A percentile compares a stretch with the other conserved stretches of the same genome.
These are phyloP conservation scores for Menura novaehollandiae DNA, from an alignment of 2,113 vertebrate species.

Conservation along the genomic window DNA sequence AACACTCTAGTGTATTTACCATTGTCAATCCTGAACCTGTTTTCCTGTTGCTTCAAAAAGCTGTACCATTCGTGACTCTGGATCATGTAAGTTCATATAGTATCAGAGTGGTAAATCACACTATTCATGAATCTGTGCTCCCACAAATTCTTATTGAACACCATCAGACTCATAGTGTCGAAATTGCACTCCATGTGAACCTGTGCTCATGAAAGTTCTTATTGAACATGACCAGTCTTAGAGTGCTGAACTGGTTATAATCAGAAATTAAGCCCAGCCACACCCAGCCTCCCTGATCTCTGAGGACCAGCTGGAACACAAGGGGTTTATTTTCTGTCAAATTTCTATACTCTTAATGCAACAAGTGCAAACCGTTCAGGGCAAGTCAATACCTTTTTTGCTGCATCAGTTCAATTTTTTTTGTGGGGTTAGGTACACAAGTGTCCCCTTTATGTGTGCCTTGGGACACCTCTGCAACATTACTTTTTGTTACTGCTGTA, in stretches of 20 bases:
- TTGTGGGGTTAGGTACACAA: not conserved
- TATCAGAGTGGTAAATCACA: not conserved
- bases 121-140: not conserved
- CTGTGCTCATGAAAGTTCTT: not conserved
- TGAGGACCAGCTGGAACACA: not conserved
- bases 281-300: not conserved
- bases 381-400: not conserved
- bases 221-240: not conserved
- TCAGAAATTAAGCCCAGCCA: not conserved
- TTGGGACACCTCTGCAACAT: not conserved
- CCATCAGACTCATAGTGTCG: no score
- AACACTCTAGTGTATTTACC: not conserved
- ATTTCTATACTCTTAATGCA: not conserved
- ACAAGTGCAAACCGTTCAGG: not conserved
- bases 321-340: not conserved
- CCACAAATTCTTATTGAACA: not conserved
- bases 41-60: not conserved
- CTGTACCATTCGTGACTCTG: not conserved
- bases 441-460: not conserved
- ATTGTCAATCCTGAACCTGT: not conserved
- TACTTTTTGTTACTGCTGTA: not conserved
- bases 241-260: not conserved
- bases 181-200: not conserved
- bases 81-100: not conserved
- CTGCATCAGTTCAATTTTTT: not conserved